Base-by-base conservation (phyloP, 2,113 vertebrate species). In the Chloroceryle aenea region DNA sequence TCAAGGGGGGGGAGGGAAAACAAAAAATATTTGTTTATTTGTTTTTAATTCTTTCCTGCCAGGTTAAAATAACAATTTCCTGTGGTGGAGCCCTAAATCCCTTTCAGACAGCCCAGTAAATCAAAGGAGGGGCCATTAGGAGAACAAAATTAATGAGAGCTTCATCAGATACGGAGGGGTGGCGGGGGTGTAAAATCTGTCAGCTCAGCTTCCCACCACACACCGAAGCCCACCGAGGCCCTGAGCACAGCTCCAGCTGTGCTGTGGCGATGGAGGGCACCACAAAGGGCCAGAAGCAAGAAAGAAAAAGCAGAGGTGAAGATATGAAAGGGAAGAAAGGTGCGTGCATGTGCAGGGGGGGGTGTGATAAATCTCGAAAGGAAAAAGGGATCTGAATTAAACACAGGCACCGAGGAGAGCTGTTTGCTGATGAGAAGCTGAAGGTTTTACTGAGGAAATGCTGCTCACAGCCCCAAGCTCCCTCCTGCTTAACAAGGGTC, bases 21-120 rank as follows among this genome's bases (percentile, higher is more conserved):
- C 73, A 84, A 85, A 88, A 64, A 62, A 5, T n/a, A 53, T 18
- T 80, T 96, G 17, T 89, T 93, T 96, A 36, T 90, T 96, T 97
- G 88, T 96, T 93, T 93, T 32, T 77, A 93, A 94, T 98, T 98
- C 98, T 98, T 98, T 98, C 98, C 98, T 98, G 98, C 96, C 98
- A 98, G 98, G 98, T 98, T 98, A 98, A 99, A 99, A 98, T 98
- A 98, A 98, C 98, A 99, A 98, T 98, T 99, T 99, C 98, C 98
- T 98, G 97, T 98, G 89, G 96, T 95, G 97, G 97, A 97, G 67
- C 97, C 90, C 90, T 72, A 92, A 92, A 77, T 55, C 93, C 82
- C 79, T 79, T 87, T 92, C 75, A 90, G 89, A 84, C 89, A 96
- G 87, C 61, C 78, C 85, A 93, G 63, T 92, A 97, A 97, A 96